These are phyloP conservation scores for Eueremaeus valkanovi DNA, from an alignment of 2,888 invertebrate species.

Conservation along the genomic window DNA sequence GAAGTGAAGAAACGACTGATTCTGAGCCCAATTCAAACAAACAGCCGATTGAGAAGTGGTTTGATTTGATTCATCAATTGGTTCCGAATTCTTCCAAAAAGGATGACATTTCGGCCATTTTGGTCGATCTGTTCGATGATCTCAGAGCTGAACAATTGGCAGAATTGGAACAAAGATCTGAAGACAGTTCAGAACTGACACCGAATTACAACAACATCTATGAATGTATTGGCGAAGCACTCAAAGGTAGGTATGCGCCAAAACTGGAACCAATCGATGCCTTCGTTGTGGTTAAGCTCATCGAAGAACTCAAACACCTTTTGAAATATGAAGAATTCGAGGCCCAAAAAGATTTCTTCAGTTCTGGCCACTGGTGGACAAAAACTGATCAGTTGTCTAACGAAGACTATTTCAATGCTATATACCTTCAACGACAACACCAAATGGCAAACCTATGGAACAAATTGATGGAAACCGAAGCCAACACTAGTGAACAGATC, in stretches of 20 bases:
- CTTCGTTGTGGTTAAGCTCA: neutral
- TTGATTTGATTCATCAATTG: slow-evolving; percentile 8
- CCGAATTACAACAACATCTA: neutral
- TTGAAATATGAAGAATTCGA: neutral
- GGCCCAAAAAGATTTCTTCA: neutral
- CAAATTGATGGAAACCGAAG: too few relatives aligned
- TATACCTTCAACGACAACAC: neutral
- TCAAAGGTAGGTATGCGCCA: neutral
- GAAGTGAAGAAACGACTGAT: neutral
- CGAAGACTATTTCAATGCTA: neutral
- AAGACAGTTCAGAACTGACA: neutral
- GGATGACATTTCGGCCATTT: slow-evolving; percentile 17
- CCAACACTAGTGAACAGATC: too few relatives aligned
- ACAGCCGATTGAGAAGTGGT: slow-evolving; percentile 30
- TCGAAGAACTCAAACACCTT: slow-evolving; percentile 23
- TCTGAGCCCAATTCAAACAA: neutral
- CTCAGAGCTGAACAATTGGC: neutral
- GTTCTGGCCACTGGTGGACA: neutral
- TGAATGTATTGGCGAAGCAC: neutral
- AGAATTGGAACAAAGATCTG: neutral
- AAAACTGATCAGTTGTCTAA: neutral
- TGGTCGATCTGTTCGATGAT: neutral
- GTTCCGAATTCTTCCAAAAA: neutral
- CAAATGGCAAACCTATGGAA: neutral
- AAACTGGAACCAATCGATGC: slow-evolving; percentile 10